These are phyloP conservation scores for Varecia variegata DNA, from an alignment of 2,797 vertebrate genomes.

Conservation along the genomic window DNA sequence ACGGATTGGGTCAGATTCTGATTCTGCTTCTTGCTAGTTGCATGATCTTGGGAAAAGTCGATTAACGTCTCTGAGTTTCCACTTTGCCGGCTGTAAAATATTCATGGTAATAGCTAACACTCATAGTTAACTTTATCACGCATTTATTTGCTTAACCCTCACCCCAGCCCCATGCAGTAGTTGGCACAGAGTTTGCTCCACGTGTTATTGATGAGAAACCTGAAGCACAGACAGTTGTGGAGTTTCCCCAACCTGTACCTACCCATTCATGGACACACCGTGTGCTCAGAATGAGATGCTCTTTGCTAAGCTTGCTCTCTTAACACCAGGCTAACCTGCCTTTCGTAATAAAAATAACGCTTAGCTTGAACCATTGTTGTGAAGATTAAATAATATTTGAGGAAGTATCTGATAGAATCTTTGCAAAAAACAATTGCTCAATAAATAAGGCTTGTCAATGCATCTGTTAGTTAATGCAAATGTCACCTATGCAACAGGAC, in stretches of 20 bases:
- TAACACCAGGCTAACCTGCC: neutral
- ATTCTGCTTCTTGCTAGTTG: neutral
- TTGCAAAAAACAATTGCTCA: neutral
- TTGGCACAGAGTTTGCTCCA: neutral
- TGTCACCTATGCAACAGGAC: neutral
- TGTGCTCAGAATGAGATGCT: neutral
- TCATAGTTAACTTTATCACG: neutral
- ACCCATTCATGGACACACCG: neutral
- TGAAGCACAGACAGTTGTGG: neutral
- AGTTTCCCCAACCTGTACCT: neutral
- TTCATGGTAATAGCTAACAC: neutral
- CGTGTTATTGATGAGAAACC: neutral
- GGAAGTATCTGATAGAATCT: neutral
- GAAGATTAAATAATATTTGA: neutral
- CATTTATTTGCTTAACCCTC: neutral
- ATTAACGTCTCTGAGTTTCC: neutral
- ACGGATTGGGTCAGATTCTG: neutral
- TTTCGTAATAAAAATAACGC: neutral
- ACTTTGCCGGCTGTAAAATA: neutral
- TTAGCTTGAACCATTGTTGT: neutral
- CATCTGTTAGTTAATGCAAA: neutral
- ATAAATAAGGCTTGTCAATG: neutral
- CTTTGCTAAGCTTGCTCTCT: neutral
- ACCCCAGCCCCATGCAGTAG: neutral
- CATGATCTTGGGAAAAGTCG: neutral